phyloP scores from a whole-genome alignment of 2,797 vertebrate species.

The Valencia hispanica region DNA sequence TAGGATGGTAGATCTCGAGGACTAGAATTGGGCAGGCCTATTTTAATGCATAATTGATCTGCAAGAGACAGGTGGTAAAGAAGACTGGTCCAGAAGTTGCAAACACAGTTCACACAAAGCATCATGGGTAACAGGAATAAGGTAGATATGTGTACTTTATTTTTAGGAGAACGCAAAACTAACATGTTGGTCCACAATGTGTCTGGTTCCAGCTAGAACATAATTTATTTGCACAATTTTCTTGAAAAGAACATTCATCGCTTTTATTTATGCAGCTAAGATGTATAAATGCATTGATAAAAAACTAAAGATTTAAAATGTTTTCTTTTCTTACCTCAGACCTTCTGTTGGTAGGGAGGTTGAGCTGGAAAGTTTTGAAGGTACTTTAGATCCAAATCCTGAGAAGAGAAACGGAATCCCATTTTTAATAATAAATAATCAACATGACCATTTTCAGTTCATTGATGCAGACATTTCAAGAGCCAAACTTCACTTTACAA shows the following conservation, averaged over 20 bases:
- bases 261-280: background rate
- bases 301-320: background rate
- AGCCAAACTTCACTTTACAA: background rate
- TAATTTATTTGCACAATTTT: background rate
- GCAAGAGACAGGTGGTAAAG: background rate
- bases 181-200: background rate
- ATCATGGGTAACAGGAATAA: background rate
- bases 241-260: background rate
- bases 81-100: background rate
- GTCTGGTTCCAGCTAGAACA: background rate
- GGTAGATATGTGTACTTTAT: background rate
- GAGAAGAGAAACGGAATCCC: slow-evolving; percentile 23
- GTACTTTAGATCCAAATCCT: slow-evolving; percentile 87
- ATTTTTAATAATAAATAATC: background rate
- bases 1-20: too few species aligned
- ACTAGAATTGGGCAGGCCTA: too few species aligned
- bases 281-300: background rate
- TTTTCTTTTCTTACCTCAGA: slow-evolving; percentile 82
- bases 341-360: slow-evolving; percentile 81
- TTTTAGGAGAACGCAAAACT: background rate
- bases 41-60: background rate
- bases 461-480: background rate
- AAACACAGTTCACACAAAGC: slow-evolving; percentile 1
- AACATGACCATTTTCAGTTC: background rate
- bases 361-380: slow-evolving; percentile 81